These are phyloP conservation scores for Rhabditophanes sp. DNA, from an alignment of 2,888 invertebrate genomes.

Conservation along the genomic window DNA sequence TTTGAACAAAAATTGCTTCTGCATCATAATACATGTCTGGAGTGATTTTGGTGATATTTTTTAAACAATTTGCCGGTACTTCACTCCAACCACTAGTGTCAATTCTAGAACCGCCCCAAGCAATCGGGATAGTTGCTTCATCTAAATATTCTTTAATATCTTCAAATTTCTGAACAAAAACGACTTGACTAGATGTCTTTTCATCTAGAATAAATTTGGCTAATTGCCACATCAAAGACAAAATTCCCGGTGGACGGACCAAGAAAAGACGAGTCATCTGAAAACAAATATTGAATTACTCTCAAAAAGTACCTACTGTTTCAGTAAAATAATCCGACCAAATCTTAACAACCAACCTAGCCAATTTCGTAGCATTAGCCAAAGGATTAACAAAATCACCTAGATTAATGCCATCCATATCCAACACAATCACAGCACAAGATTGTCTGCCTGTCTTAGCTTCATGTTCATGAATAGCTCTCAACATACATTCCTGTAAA, in stretches of 20 bases:
- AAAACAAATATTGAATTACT: too few species aligned
- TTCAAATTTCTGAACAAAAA: conserved; percentile 21
- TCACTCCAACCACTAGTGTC: too few species aligned
- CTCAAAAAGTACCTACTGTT: conserved; percentile 30
- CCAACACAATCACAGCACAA: conserved; percentile 29
- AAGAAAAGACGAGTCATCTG: conserved; percentile 26
- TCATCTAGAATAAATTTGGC: conserved; percentile 24
- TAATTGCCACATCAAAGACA: conserved; percentile 34
- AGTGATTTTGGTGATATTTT: too few species aligned
- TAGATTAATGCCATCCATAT: conserved; percentile 26
- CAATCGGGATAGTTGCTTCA: too few species aligned
- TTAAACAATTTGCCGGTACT: too few species aligned
- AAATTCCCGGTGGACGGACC: conserved; percentile 32
- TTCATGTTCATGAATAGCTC: conserved; percentile 27
- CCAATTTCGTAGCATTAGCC: conserved; percentile 25
- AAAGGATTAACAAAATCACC: conserved; percentile 35
- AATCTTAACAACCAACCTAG: conserved; percentile 29
- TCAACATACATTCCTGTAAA: conserved; percentile 32
- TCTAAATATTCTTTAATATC: too few species aligned
- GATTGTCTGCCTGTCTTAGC: conserved; percentile 25
- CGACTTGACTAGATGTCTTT: conserved; percentile 21
- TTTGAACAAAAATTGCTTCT: too few species aligned
- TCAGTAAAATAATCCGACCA: conserved; percentile 39
- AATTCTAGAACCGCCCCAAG: too few species aligned
- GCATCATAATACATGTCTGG: too few species aligned